Percentiles rank a stretch among this genome's conserved stretches.
Evolutionary conservation across 2,113 vertebrate genomes (phyloP).

Genomic region (Ranitomeya imitator): DNA sequence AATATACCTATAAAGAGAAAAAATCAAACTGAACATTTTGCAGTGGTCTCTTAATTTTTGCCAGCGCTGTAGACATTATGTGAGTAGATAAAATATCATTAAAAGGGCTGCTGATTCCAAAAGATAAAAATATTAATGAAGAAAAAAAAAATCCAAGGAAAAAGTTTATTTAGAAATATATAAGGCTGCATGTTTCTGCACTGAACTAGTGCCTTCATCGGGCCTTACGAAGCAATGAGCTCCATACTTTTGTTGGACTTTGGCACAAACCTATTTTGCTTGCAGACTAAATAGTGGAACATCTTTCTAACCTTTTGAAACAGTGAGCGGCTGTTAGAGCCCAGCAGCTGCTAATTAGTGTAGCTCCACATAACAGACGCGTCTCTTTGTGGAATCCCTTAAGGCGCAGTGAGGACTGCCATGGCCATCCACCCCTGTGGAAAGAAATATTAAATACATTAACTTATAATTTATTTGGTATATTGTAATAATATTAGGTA

Average conservation of each 20-base stretch:
- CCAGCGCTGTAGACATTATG: not conserved
- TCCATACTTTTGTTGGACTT: not conserved
- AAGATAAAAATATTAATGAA: no score
- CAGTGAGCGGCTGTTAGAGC: slow-evolving; percentile 87
- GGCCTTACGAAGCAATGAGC: not conserved
- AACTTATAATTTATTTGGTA: not conserved
- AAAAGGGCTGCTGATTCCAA: no score
- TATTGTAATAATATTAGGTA: no score
- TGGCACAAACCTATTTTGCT: not conserved
- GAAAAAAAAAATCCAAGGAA: no score
- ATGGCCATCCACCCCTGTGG: slow-evolving; percentile 84
- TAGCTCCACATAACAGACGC: slow-evolving; percentile 83
- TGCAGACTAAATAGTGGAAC: not conserved
- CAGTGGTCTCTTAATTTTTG: no score
- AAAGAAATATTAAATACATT: slow-evolving; percentile 19
- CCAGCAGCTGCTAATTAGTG: slow-evolving; percentile 87
- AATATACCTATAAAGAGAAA: no score
- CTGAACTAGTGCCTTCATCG: no score
- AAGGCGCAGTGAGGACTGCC: slow-evolving; percentile 86
- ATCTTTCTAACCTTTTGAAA: slow-evolving; percentile 78
- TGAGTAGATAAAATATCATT: not conserved
- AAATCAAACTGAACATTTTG: no score
- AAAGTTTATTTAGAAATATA: no score
- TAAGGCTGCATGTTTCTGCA: no score
- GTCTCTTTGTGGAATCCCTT: slow-evolving; percentile 72